Conservation (phyloP, 2,888 invertebrate genomes). For the Calliphora vomitoria region DNA sequence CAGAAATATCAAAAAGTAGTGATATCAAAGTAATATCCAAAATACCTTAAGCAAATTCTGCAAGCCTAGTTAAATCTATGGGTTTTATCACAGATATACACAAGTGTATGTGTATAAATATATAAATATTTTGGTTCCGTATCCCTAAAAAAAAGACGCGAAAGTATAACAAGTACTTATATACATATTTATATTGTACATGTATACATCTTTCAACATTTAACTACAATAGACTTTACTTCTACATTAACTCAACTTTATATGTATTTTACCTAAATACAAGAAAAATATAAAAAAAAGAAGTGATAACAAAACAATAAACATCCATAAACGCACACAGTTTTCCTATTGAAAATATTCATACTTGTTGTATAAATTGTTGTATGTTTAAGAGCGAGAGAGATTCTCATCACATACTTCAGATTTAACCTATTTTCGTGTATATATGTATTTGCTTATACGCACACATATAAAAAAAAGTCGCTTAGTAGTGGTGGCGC, state of each 20-base stretch:
- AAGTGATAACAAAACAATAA: neutral
- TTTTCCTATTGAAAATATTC: neutral
- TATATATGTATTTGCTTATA: neutral
- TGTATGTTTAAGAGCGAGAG: neutral
- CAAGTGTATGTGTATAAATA: neutral
- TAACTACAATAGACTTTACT: neutral
- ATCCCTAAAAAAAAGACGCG: neutral
- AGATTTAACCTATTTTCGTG: neutral
- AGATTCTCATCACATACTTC: neutral
- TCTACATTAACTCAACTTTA: neutral
- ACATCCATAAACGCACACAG: neutral
- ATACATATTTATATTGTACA: neutral
- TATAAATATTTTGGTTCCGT: neutral
- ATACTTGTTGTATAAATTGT: neutral
- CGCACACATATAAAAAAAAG: neutral
- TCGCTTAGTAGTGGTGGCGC: neutral
- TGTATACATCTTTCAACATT: too few species aligned
- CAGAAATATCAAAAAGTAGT: neutral
- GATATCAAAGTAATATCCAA: too few species aligned
- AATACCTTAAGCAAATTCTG: neutral
- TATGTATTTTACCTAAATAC: neutral
- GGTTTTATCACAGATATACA: conserved; percentile 31
- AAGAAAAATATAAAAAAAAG: neutral
- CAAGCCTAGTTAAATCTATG: neutral
- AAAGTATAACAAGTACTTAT: neutral